Base-by-base conservation (phyloP, 2,113 vertebrate genomes). In the Stictonetta naevosa region DNA sequence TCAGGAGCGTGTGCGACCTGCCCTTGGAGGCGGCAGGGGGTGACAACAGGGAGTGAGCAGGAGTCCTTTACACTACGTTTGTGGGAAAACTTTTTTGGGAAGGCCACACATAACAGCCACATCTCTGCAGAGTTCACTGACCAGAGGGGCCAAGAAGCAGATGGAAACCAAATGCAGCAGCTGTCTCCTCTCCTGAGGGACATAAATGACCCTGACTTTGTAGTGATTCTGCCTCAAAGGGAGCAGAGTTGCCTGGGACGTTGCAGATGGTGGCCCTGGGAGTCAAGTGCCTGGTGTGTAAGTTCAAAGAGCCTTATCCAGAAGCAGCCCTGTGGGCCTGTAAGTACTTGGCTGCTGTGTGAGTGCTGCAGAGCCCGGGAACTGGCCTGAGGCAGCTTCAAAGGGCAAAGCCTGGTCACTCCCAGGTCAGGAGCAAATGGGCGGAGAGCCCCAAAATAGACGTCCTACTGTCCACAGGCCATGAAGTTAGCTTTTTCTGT, bases 201-300 rank as follows among this genome's bases (percentile, higher is more conserved):
- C 29, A 29, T 0, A 62, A 59, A 77, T 88, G 88, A 80, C 72
- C 38, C 63, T 13, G 23, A 25, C 22, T 82, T 79, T 36, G 36
- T 15, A 75, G 46, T 20, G 46, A 26, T 73, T 71, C 36, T 91
- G 74, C 64, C 74, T 67, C 3, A 0, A 59, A 62, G 17, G 60
- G 69, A 86, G 36, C 33, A 38, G 50, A 80, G 38, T 36, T 1
- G 0, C 38, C 25, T 0, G 0, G 55, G 66, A 55, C 0, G 1
- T 33, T 38, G 38, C 63, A 83, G 44, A 56, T 44, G 76, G 83
- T 38, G 55, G 68, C 20, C 59, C 76, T 77, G 34, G 76, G 63
- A 86, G 68, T 53, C 59, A 80, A 74, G 26, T 0, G 2, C 33
- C 13, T 46, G 67, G 71, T 90, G 83, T 76, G 28, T 3, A 68